Conservation (phyloP, 2,797 vertebrate species). For the Peromyscus nudipes region DNA sequence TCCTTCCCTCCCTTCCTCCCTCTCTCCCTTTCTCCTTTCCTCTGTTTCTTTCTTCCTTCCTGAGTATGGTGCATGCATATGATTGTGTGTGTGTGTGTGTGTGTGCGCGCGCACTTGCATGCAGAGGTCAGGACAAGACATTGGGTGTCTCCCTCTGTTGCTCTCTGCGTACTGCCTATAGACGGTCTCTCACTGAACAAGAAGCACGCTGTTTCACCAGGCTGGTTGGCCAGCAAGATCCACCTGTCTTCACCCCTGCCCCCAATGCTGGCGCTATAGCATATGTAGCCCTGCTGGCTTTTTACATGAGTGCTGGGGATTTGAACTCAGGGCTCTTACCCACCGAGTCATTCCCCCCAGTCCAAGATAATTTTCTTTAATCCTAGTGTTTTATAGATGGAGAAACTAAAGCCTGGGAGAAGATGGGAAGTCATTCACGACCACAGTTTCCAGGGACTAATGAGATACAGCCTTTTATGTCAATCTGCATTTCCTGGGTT, state of each 20-base stretch:
- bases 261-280: neutral
- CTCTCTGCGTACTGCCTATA: neutral
- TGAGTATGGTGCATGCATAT: neutral
- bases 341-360: neutral
- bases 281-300: neutral
- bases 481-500: neutral
- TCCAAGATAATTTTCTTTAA: neutral
- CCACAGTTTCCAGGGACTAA: neutral
- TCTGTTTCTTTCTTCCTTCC: too few species aligned
- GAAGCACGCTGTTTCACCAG: neutral
- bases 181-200: neutral
- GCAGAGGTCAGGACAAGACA: neutral
- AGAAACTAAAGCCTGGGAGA: conserved; percentile 1
- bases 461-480: neutral
- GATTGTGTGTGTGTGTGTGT: neutral
- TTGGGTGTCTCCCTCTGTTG: neutral
- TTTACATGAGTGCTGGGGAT: neutral
- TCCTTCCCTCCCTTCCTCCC: accelerated
- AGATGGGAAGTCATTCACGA: neutral
- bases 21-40: neutral
- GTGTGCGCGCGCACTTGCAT: too few species aligned
- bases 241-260: neutral
- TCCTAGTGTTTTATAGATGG: neutral
- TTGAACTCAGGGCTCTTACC: neutral
- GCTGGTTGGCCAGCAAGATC: neutral